phyloP scores from a whole-genome alignment of 2,113 vertebrate genomes.

The Pithys albifrons region DNA sequence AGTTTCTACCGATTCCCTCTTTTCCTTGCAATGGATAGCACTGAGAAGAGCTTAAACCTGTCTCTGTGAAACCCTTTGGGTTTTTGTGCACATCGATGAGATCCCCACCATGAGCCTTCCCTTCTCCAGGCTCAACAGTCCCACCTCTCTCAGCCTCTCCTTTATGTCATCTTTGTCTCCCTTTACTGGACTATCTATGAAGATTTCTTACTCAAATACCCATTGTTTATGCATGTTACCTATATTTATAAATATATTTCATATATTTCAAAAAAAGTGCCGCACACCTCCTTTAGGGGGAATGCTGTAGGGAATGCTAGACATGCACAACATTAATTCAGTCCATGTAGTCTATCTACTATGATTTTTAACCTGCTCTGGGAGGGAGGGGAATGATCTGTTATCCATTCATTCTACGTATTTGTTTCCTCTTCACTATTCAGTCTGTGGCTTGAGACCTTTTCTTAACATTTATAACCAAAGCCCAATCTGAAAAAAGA shows the following conservation, averaged over 20 bases:
- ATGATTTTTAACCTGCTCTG: not conserved
- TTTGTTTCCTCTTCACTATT: not conserved
- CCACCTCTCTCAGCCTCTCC: not conserved
- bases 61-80: not conserved
- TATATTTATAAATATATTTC: not conserved
- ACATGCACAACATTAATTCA: not conserved
- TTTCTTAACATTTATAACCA: not conserved
- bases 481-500: not conserved
- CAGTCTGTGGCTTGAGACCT: not conserved
- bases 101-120: not conserved
- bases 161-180: not conserved
- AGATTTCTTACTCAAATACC: not conserved
- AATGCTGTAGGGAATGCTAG: not conserved
- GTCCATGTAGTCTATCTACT: not conserved
- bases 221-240: not conserved
- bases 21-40: not conserved
- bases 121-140: not conserved
- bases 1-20: not conserved
- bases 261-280: not conserved
- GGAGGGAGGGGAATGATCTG: accelerated
- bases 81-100: not conserved
- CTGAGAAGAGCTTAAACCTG: not conserved
- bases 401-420: not conserved
- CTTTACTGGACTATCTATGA: not conserved
- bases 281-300: not conserved